Evolutionary conservation across 2,888 invertebrate genomes (phyloP).

Genomic region (Troides oblongomaculatus): DNA sequence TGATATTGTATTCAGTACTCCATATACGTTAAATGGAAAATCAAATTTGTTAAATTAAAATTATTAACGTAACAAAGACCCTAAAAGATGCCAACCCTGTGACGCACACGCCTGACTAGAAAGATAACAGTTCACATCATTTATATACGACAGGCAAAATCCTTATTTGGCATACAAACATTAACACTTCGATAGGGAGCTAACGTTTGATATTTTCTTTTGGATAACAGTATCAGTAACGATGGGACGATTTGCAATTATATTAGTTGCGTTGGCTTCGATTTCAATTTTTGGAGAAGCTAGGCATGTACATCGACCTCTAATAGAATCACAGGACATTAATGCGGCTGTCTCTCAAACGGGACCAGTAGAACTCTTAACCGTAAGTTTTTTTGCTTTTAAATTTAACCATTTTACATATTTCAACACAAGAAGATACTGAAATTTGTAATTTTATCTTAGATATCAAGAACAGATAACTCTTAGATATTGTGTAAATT

Average conservation of each 20-base stretch:
- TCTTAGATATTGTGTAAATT: no score
- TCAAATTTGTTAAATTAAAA: no score
- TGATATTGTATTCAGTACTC: background rate
- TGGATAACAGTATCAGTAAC: background rate
- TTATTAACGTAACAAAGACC: no score
- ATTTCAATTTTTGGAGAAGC: slow-evolving; percentile 21
- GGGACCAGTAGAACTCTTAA: slow-evolving; percentile 38
- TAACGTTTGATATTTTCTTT: background rate
- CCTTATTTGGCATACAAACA: slow-evolving; percentile 24
- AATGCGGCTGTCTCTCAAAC: slow-evolving; percentile 23
- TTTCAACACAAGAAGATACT: no score
- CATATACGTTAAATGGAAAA: no score
- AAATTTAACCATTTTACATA: background rate
- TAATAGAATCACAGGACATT: slow-evolving; percentile 25
- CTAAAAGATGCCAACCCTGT: slow-evolving; percentile 19
- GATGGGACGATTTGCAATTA: slow-evolving; percentile 16
- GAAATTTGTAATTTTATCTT: no score
- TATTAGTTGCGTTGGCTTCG: slow-evolving; percentile 4
- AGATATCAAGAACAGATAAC: no score
- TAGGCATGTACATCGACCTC: slow-evolving; percentile 33
- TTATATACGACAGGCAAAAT: slow-evolving; percentile 24
- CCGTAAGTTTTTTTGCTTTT: slow-evolving; percentile 43
- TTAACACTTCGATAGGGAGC: slow-evolving; percentile 4
- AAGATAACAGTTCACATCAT: slow-evolving; percentile 24
- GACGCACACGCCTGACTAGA: slow-evolving; percentile 9